phyloP scores from a whole-genome alignment of 92 coral and sea anemone species.

The Parazoanthus swiftii region DNA sequence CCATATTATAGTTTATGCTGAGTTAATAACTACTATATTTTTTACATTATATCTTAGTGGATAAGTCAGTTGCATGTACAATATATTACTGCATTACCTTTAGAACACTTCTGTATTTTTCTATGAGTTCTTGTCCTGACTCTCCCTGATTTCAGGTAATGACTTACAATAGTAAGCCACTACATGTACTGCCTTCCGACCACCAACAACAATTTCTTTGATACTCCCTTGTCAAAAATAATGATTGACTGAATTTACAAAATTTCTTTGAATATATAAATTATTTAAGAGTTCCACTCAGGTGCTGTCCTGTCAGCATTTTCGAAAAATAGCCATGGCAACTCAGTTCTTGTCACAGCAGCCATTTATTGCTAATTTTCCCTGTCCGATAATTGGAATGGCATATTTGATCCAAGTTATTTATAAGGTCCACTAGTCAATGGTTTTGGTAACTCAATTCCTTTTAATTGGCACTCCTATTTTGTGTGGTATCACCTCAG shows the following conservation, averaged over 20 bases:
- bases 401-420: neutral
- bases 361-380: neutral
- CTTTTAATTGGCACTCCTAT: neutral
- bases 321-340: neutral
- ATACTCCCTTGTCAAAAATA: no score
- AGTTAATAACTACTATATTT: no score
- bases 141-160: no score
- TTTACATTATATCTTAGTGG: no score
- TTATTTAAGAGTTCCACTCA: neutral
- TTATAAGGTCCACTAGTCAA: neutral
- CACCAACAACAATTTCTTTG: no score
- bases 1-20: no score
- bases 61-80: no score
- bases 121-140: no score
- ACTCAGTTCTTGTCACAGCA: neutral
- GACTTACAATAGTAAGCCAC: no score
- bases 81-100: no score
- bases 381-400: neutral
- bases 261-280: neutral
- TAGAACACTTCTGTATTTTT: no score
- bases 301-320: slow-evolving; percentile 15
- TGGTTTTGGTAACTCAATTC: neutral
- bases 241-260: neutral
- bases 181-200: no score
- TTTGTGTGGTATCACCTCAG: slow-evolving; percentile 52